Percentiles rank a stretch among this genome's conserved stretches.
Evolutionary conservation across 1,140 invertebrate genomes (phyloP).

Genomic region (Arctopsyche grandis): DNA sequence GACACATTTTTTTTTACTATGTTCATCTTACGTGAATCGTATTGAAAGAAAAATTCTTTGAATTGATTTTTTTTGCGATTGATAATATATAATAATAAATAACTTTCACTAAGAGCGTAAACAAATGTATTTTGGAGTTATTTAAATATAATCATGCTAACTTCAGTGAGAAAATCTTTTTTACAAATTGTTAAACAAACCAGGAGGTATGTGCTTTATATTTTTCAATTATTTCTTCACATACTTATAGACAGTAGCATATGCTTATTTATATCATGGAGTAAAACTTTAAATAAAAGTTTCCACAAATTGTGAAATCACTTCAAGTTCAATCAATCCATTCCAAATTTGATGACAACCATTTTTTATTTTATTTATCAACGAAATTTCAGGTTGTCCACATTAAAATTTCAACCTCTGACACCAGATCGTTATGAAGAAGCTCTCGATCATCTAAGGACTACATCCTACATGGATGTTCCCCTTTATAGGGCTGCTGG

Average conservation of each 20-base stretch:
- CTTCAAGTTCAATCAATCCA: no score
- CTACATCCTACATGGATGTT: conserved; percentile 42
- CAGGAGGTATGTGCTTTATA: neutral
- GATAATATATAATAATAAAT: no score
- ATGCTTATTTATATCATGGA: no score
- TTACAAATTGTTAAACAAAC: neutral
- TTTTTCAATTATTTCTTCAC: no score
- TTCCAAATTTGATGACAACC: no score
- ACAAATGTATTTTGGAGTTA: no score
- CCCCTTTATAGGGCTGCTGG: conserved; percentile 50
- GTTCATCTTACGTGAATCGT: neutral
- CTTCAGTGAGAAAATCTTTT: neutral
- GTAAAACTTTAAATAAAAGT: no score
- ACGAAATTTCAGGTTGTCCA: neutral
- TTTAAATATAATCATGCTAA: neutral
- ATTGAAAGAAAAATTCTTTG: neutral
- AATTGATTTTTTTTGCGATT: neutral
- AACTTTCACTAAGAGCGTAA: no score
- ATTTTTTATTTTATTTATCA: no score
- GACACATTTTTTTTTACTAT: neutral
- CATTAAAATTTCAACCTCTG: conserved; percentile 9
- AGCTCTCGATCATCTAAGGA: conserved; percentile 48
- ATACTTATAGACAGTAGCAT: no score
- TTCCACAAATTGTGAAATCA: no score
- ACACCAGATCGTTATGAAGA: conserved; percentile 41